phyloP scores from a whole-genome alignment of 2,113 vertebrate genomes.

The Gavia stellata region DNA sequence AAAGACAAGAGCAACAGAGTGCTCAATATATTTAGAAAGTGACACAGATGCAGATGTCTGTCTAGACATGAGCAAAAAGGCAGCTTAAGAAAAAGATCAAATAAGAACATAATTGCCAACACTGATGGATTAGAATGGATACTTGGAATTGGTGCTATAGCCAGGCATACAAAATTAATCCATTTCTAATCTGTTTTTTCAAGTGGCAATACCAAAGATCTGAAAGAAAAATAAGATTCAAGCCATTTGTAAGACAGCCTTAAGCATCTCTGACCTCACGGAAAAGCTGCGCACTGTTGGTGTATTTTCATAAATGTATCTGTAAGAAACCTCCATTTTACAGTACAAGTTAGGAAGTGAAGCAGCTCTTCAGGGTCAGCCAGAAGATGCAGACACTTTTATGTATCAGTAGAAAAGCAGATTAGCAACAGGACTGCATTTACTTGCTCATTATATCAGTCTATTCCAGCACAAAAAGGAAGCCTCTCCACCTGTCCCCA shows the following conservation, averaged over 20 bases:
- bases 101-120: conserved; percentile 7
- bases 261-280: not conserved
- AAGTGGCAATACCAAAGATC: not conserved
- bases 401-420: not conserved
- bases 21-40: conserved; percentile 37
- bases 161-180: not conserved
- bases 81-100: conserved; percentile 27
- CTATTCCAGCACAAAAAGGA: not conserved
- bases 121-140: conserved; percentile 14
- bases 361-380: not conserved
- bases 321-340: not conserved
- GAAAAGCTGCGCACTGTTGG: not conserved
- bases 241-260: not conserved
- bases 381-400: not conserved
- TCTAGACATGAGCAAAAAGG: conserved; percentile 52
- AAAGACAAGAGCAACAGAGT: not conserved
- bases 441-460: not conserved
- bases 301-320: not conserved
- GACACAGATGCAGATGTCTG: conserved; percentile 18
- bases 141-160: not conserved
- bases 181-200: not conserved
- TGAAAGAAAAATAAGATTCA: not conserved
- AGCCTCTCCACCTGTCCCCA: not conserved
- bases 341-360: not conserved
- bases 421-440: not conserved